Conservation (phyloP, 2,888 invertebrate species). For the Polydrusus tereticollis region DNA sequence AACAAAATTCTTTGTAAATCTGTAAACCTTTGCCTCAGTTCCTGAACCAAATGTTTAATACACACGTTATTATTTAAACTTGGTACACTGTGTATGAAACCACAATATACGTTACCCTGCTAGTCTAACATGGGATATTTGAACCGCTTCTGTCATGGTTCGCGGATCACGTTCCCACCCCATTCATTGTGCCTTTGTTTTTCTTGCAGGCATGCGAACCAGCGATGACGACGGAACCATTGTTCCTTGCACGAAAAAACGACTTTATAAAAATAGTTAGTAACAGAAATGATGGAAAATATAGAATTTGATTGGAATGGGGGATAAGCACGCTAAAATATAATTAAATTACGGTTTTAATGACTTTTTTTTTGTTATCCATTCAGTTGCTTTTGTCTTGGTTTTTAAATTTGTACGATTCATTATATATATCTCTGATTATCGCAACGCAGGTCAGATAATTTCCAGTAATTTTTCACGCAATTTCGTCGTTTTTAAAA, state of each 20-base stretch:
- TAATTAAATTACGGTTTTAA: neutral
- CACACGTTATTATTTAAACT: too few relatives aligned
- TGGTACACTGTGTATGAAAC: neutral
- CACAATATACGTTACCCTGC: conserved; percentile 2
- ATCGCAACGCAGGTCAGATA: too few relatives aligned
- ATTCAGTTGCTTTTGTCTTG: neutral
- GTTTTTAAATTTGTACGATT: too few relatives aligned
- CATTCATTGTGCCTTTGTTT: conserved; percentile 30
- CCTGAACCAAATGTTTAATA: too few relatives aligned
- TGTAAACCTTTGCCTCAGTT: too few relatives aligned
- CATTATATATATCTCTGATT: too few relatives aligned
- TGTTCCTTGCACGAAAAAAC: conserved; percentile 15
- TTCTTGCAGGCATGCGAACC: conserved; percentile 34
- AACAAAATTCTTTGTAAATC: too few relatives aligned
- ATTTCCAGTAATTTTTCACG: too few relatives aligned
- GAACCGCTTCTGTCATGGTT: conserved; percentile 39
- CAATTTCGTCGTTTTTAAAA: too few relatives aligned
- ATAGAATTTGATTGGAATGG: neutral
- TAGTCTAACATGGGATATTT: conserved; percentile 16
- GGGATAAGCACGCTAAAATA: neutral
- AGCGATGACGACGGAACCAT: neutral
- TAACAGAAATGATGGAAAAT: neutral
- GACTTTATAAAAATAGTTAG: neutral
- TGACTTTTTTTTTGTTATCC: neutral
- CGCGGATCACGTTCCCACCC: conserved; percentile 40